Conservation (phyloP, 1,140 invertebrate species). For the Rhyzopertha dominica region DNA sequence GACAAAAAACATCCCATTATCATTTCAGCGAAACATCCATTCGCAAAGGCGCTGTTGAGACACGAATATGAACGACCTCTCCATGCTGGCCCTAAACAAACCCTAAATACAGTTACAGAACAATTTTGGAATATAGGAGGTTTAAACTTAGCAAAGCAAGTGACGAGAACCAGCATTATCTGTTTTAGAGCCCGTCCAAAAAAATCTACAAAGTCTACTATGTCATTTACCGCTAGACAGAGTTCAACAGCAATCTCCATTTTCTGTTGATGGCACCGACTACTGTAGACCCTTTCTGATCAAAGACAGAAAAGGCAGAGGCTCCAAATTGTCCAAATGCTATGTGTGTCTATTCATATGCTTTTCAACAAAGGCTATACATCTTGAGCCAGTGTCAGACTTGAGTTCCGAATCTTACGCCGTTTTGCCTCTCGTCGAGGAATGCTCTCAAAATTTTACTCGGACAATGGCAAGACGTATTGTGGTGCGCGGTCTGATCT, state of each 20-base stretch:
- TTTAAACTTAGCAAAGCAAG: no score
- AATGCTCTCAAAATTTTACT: slow-evolving; percentile 26
- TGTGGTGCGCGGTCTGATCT: slow-evolving; percentile 9
- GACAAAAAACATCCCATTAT: no score
- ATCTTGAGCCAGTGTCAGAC: slow-evolving; percentile 37
- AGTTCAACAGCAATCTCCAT: slow-evolving; percentile 16
- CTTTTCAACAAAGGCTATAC: slow-evolving; percentile 32
- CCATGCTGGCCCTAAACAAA: no score
- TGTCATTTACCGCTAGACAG: slow-evolving; percentile 2
- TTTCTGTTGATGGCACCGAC: slow-evolving; percentile 36
- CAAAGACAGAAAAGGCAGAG: slow-evolving; percentile 22
- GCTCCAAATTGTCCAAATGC: slow-evolving; percentile 19
- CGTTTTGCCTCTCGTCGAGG: slow-evolving; percentile 36
- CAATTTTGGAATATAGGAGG: no score
- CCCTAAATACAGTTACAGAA: no score
- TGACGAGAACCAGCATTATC: no score
- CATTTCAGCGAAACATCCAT: no score
- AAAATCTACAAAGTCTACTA: no score
- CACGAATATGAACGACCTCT: no score
- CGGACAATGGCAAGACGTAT: slow-evolving; percentile 22
- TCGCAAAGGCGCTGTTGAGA: no score
- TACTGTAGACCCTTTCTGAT: slow-evolving; percentile 36
- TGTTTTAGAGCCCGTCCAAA: no score
- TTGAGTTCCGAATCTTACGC: slow-evolving; percentile 23
- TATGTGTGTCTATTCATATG: slow-evolving; percentile 36